These are phyloP conservation scores for Naja naja DNA, from an alignment of 2,113 vertebrate genomes.

Conservation along the genomic window DNA sequence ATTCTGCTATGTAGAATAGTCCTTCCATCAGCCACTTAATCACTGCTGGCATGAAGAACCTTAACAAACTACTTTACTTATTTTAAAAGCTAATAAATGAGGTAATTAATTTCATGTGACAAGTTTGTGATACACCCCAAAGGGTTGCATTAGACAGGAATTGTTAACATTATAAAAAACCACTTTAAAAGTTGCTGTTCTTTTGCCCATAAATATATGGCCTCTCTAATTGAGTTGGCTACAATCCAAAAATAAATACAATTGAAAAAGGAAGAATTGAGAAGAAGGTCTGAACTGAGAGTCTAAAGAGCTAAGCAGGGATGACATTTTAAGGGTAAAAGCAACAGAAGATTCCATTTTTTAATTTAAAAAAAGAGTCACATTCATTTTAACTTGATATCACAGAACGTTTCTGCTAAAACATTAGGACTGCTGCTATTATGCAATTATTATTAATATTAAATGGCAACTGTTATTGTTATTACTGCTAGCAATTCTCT, in stretches of 20 bases:
- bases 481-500: too few species aligned
- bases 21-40: slow-evolving; percentile 50
- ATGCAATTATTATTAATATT: not conserved
- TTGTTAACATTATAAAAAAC: slow-evolving; percentile 51
- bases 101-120: slow-evolving; percentile 63
- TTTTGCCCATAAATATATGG: slow-evolving; percentile 16
- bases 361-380: too few species aligned
- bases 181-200: slow-evolving; percentile 32
- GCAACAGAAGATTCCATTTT: not conserved
- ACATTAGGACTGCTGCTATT: not conserved
- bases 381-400: not conserved
- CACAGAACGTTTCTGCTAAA: not conserved
- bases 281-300: not conserved
- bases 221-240: slow-evolving; percentile 31
- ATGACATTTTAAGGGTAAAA: not conserved
- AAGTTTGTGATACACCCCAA: slow-evolving; percentile 62
- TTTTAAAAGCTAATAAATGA: slow-evolving; percentile 61
- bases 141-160: slow-evolving; percentile 48
- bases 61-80: slow-evolving; percentile 57
- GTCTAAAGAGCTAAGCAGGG: not conserved
- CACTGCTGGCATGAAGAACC: slow-evolving; percentile 48
- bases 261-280: rapidly evolving
- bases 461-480: not conserved
- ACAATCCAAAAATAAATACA: not conserved
- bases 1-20: slow-evolving; percentile 22